These are phyloP conservation scores for Epinephelus coioides DNA, from an alignment of 2,797 vertebrate species.

Conservation along the genomic window DNA sequence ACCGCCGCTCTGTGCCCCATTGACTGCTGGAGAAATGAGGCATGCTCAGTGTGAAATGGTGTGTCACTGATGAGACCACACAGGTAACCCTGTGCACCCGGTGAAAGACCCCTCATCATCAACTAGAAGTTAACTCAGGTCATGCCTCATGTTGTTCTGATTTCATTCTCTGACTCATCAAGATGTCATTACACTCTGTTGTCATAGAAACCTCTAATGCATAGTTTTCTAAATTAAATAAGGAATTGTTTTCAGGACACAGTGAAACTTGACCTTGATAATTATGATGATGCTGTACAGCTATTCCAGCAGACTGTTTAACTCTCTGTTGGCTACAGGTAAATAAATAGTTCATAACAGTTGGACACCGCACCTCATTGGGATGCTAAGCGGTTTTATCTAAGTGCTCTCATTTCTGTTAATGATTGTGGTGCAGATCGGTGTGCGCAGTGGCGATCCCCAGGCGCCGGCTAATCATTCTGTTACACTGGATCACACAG, in stretches of 20 bases:
- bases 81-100: constrained; percentile 39
- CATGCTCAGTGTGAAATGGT: constrained; percentile 68
- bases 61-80: constrained; percentile 65
- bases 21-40: constrained; percentile 66
- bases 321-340: constrained; percentile 39
- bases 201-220: constrained; percentile 30
- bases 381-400: constrained; percentile 55
- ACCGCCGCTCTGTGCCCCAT: constrained; percentile 42
- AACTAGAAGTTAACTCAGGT: constrained; percentile 33
- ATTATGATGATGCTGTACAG: not conserved
- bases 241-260: not conserved
- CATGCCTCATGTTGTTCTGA: constrained; percentile 9
- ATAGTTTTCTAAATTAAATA: not conserved
- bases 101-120: constrained; percentile 24
- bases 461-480: constrained; percentile 57
- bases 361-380: constrained; percentile 26
- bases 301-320: not conserved
- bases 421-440: constrained; percentile 52
- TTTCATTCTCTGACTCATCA: constrained; percentile 26
- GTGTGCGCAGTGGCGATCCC: constrained; percentile 32
- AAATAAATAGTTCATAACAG: constrained; percentile 55
- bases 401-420: constrained; percentile 60
- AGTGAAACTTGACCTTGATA: constrained; percentile 33
- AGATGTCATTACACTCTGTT: constrained; percentile 6
- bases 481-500: constrained; percentile 33